Evolutionary conservation across 1,140 invertebrate species (phyloP), one percentile per base, ranked within the genome.

Genomic region (Bombus affinis): DNA sequence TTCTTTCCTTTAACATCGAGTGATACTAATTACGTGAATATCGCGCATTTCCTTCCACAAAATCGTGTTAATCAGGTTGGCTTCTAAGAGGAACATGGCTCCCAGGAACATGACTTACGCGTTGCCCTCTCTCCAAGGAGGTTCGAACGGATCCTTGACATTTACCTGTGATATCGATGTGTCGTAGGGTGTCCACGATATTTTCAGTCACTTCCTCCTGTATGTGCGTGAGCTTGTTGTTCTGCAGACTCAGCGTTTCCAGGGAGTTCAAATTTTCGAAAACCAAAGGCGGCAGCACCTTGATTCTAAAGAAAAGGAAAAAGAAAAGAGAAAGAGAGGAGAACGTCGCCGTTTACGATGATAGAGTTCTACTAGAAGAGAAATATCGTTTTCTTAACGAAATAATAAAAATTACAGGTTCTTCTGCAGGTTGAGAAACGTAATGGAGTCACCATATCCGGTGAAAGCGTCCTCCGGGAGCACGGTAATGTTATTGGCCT

Each of bases 361-460:
- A 37, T 10, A 25, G 28, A 65, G 25, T 68, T 35, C 8, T 8
- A 25, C 32, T 8, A 35, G 8, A 22, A 25, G 15, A 8, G 65
- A 37, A 5, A 25, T 25, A 25, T 37, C 32, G 18, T 5, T 68
- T 37, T 10, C 6, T 22, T 25, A 73, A 35, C 2, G 74, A 42
- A 44, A 42, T 84, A n/a, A 73, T 81, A 53, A 86, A 89, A 93
- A 95, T 97, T 96, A 98, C 98, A 97, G 97, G 94, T 99, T 99
- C 94, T 98, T 98, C 91, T 98, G 98, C 57, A 99, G 94, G 92
- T 98, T 98, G 10, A 99, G 96, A 94, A 98, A 98, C 8, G 98
- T 98, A 71, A 99, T 97, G 2, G 98, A 98, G 93, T 98, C 97
- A n/a, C 98, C 98, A 91, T 97, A 99, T 37, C 97, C 97, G n/a